These are phyloP conservation scores for Thysanoteuthis rhombus DNA, from an alignment of 2,888 invertebrate genomes.

Conservation along the genomic window DNA sequence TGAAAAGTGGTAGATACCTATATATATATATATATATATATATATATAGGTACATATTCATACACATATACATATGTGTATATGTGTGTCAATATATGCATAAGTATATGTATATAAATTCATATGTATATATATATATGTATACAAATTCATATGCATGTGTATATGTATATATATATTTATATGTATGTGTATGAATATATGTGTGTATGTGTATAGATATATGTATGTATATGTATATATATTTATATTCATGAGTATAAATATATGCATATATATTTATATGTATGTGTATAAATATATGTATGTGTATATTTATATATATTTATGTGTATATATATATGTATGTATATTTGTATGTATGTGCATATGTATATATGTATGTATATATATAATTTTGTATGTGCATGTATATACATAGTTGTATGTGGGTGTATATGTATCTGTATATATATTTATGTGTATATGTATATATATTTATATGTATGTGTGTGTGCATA, in stretches of 20 bases:
- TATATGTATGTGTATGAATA: not conserved
- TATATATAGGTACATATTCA: no score
- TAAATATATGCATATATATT: not conserved
- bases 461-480: no score
- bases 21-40: no score
- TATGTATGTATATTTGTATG: not conserved
- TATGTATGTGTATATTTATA: not conserved
- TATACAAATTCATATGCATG: not conserved
- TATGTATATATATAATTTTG: not conserved
- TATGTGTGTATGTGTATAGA: not conserved
- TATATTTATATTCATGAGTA: not conserved
- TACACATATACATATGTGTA: not conserved
- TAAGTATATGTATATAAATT: no score
- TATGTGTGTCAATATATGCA: not conserved
- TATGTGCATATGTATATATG: not conserved
- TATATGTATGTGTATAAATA: not conserved
- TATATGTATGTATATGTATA: not conserved
- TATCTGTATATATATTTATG: no score
- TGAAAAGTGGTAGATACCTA: no score
- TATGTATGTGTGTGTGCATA: no score
- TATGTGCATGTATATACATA: not conserved
- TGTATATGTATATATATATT: not conserved
- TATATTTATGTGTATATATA: not conserved
- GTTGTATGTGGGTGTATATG: not conserved
- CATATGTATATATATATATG: not conserved